Base-by-base conservation (phyloP, 1,140 invertebrate genomes). In the Bombus terrestris region DNA sequence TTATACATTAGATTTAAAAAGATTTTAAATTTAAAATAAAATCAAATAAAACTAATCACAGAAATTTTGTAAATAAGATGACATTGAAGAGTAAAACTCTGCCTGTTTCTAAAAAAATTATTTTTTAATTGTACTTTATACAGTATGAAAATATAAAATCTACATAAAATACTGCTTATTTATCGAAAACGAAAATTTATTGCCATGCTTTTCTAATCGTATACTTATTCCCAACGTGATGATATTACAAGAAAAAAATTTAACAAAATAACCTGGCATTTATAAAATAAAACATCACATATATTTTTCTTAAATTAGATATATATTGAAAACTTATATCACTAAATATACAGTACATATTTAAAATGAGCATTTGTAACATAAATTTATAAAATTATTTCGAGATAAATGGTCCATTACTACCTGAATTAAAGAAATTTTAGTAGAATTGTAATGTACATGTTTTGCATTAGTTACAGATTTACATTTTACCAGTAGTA, bases 331-430 rank as follows among this genome's bases (percentile, higher is more conserved):
- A 76, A 71, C 47, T 43, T 78, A 78, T 59, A 53, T 6, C 1
- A 69, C 22, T 83, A 83, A 47, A 5, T 59, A 57, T 59, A 25
- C 41, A 39, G 69, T 68, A 84, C 25, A 84, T 10, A 43, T 43
- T 13, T 32, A 28, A 78, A 78, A 2, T 22, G 39, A 32, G 47
- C 22, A 47, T 83, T 53, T 53, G 32, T 68, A 77, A 78, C 39
- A 78, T 43, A 39, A 39, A 41, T 83, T 84, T 69, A 79, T 37
- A 84, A 71, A 84, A 84, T 84, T 84, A 78, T 53, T 59, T 79
- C 25, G 15, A 2, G 18, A 69, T 77, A 77, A 77, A 83, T 78
- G 74, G 47, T 78, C 22, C 41, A 13, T 15, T 35, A 35, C 28
- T 37, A 43, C 8, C 59, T 79, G 72, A 79, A 79, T 39, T 79